Percentiles rank a stretch among this genome's conserved stretches.
Evolutionary conservation across 23 tunicate genomes (phyloP).

Genomic region (Oikopleura dioica): DNA sequence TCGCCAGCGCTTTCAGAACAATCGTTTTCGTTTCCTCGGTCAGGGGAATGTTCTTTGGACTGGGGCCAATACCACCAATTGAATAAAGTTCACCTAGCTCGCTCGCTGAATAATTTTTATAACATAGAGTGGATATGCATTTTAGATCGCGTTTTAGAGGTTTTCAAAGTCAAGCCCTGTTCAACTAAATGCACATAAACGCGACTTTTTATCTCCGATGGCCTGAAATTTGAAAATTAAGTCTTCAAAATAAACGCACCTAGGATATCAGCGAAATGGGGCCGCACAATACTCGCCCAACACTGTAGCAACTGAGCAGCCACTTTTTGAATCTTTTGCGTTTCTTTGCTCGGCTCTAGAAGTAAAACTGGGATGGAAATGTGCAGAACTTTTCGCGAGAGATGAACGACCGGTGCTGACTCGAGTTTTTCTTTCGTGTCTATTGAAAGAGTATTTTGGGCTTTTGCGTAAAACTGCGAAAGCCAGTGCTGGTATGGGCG

Average conservation of each 20-base stretch:
- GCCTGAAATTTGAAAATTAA: neutral
- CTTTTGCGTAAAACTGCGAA: neutral
- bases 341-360: neutral
- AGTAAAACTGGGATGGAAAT: neutral
- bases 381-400: neutral
- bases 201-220: neutral
- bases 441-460: too few species aligned
- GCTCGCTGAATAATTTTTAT: too few species aligned
- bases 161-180: too few species aligned
- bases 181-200: too few species aligned
- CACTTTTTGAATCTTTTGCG: neutral
- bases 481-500: constrained; percentile 7
- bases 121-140: too few species aligned
- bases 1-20: constrained; percentile 21
- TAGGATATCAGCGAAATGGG: neutral
- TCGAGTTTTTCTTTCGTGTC: too few species aligned
- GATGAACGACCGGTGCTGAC: neutral
- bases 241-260: neutral
- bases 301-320: constrained; percentile 2
- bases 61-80: neutral
- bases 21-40: constrained; percentile 34
- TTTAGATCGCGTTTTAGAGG: too few species aligned
- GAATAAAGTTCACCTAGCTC: neutral
- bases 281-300: neutral
- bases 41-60: neutral